Evolutionary conservation across 1,140 invertebrate species (phyloP).

Genomic region (Amphibalanus amphitrite): DNA sequence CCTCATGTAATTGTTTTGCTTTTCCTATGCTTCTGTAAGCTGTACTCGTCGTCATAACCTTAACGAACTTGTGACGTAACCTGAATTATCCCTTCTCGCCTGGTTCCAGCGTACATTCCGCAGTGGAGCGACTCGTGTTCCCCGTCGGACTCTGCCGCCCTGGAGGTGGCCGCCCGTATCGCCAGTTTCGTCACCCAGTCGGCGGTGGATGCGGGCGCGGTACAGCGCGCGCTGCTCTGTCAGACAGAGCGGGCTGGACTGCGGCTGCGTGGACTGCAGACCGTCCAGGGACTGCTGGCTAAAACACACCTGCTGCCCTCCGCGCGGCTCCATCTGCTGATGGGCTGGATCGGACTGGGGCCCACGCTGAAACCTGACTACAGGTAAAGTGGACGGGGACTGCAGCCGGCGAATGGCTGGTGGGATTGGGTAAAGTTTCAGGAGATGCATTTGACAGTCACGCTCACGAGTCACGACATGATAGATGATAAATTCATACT

Average conservation of each 20-base stretch:
- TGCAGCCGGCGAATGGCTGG: too few relatives aligned
- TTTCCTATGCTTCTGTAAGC: too few relatives aligned
- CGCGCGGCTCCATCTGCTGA: conserved; percentile 55
- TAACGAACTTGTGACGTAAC: too few relatives aligned
- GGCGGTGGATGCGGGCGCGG: conserved; percentile 67
- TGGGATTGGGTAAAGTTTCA: too few relatives aligned
- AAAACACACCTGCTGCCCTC: conserved; percentile 50
- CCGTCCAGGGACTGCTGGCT: conserved; percentile 46
- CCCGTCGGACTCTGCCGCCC: background rate
- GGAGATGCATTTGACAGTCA: too few relatives aligned
- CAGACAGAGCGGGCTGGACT: conserved; percentile 49
- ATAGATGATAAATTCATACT: too few relatives aligned
- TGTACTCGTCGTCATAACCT: too few relatives aligned
- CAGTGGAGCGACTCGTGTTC: too few relatives aligned
- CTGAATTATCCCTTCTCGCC: too few relatives aligned
- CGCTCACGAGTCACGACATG: too few relatives aligned
- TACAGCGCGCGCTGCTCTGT: conserved; percentile 43
- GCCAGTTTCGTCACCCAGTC: conserved; percentile 26
- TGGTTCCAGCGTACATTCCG: background rate
- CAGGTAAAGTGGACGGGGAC: too few relatives aligned
- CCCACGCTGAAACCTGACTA: background rate
- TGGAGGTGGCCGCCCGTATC: background rate
- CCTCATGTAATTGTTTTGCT: too few relatives aligned
- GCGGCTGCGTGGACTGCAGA: conserved; percentile 48
- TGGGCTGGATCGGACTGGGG: conserved; percentile 39